Evolutionary conservation across 2,888 invertebrate species (phyloP).

Genomic region (Ophion slaviceki): DNA sequence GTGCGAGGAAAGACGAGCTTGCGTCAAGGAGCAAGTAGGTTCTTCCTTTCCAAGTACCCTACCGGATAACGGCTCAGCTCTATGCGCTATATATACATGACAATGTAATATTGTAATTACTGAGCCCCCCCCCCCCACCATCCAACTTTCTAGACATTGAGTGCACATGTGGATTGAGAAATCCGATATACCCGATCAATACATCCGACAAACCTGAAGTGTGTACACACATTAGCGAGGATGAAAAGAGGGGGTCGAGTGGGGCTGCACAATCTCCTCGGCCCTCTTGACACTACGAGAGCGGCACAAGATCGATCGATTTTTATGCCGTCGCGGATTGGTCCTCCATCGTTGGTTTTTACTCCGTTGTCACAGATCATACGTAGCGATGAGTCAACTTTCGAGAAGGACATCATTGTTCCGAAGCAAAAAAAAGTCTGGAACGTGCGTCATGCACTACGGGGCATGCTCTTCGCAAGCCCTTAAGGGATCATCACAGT

Average conservation of each 20-base stretch:
- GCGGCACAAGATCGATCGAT: conserved; percentile 48
- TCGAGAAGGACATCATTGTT: not conserved
- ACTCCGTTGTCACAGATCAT: not conserved
- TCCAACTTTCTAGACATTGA: not conserved
- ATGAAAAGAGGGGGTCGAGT: not conserved
- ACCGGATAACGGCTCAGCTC: conserved; percentile 33
- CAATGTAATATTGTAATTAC: not conserved
- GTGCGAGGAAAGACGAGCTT: conserved; percentile 32
- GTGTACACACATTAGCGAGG: conserved; percentile 36
- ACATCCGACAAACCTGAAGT: conserved; percentile 18
- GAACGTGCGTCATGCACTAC: not conserved
- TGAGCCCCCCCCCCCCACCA: not conserved
- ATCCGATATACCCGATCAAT: conserved; percentile 28
- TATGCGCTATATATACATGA: not conserved
- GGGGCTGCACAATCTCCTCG: conserved; percentile 19
- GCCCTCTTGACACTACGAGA: conserved; percentile 22
- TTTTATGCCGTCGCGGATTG: not conserved
- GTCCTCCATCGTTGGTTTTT: conserved; percentile 1
- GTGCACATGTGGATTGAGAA: conserved; percentile 29
- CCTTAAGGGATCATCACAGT: too few species aligned
- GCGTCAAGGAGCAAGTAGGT: not conserved
- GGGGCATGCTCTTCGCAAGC: too few species aligned
- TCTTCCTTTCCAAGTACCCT: conserved; percentile 39
- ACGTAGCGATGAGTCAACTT: not conserved
- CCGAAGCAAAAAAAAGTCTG: not conserved